Evolutionary conservation across 2,888 invertebrate genomes (phyloP), one percentile per base, ranked within the genome.

Genomic region (Sarcophaga carnaria): DNA sequence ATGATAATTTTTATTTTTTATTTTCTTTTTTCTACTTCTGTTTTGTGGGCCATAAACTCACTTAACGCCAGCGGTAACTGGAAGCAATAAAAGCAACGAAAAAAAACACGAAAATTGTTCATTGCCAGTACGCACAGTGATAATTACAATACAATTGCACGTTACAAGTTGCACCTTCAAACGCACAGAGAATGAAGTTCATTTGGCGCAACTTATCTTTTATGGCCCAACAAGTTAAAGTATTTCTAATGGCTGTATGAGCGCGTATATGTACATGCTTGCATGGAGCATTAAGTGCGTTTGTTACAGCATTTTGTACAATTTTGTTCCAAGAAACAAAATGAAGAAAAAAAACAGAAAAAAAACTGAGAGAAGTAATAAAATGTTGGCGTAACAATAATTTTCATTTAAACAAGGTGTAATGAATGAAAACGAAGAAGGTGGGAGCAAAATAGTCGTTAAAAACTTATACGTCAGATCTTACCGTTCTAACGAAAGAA

Each of bases 311-410:
- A 90, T 92, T 91, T 92, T 92, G 92, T 91, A 91, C 90, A 90
- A 91, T 90, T 91, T 91, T 90, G 91, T 92, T 92, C 92, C 88
- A 83, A 89, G 92, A 91, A 92, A 62, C 78, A 91, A n/a, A 17
- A 14, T n/a, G n/a, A 20, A 67, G 49, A 37, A 37, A 37, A 37
- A 37, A 37, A 37, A 6, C 0, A 37, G 2, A 37, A 37, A 37
- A 37, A 37, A 37, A 37, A 37, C 37, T 8, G 8, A 37, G 8
- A 37, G 6, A 83, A 91, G 90, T 89, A 91, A 87, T 92, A 89
- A 92, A 92, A 91, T 91, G 90, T 90, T 91, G 89, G 91, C 91
- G 90, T 91, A 91, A 90, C 91, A 91, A 82, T 72, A 70, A 83
- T 20, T 71, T 86, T 80, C 85, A 83, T 85, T 79, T 90, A 92